These are phyloP conservation scores for Coboldia fuscipes DNA, from an alignment of 1,140 invertebrate genomes.

Conservation along the genomic window DNA sequence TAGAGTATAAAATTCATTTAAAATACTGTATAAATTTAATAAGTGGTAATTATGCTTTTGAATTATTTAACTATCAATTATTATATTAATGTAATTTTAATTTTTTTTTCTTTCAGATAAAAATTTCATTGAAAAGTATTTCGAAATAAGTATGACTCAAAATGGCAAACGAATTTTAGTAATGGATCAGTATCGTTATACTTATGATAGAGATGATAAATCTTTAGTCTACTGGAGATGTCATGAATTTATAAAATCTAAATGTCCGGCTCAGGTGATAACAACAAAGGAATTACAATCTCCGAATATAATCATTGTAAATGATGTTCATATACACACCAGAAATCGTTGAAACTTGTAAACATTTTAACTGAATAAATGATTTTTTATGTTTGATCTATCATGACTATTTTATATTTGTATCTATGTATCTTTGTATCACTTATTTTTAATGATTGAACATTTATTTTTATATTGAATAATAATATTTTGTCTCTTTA, in stretches of 20 bases:
- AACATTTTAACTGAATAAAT: neutral
- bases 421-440: slow-evolving; percentile 1
- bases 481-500: neutral
- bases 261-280: neutral
- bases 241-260: slow-evolving; percentile 1
- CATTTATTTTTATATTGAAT: neutral
- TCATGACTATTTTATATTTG: slow-evolving; percentile 3
- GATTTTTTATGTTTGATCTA: neutral
- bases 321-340: neutral
- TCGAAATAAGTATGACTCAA: neutral
- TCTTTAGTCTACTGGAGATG: neutral
- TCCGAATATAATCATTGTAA: neutral
- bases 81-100: neutral
- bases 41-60: too few relatives aligned
- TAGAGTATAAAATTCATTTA: too few relatives aligned
- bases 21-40: too few relatives aligned
- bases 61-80: too few relatives aligned
- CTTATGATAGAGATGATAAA: neutral
- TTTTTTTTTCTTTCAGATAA: neutral
- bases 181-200: neutral
- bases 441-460: neutral
- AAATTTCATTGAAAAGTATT: neutral
- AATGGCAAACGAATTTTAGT: slow-evolving; percentile 1
- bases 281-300: neutral
- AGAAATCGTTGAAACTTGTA: neutral